Evolutionary conservation across 2,797 vertebrate genomes (phyloP).

Genomic region (Choloepus didactylus): DNA sequence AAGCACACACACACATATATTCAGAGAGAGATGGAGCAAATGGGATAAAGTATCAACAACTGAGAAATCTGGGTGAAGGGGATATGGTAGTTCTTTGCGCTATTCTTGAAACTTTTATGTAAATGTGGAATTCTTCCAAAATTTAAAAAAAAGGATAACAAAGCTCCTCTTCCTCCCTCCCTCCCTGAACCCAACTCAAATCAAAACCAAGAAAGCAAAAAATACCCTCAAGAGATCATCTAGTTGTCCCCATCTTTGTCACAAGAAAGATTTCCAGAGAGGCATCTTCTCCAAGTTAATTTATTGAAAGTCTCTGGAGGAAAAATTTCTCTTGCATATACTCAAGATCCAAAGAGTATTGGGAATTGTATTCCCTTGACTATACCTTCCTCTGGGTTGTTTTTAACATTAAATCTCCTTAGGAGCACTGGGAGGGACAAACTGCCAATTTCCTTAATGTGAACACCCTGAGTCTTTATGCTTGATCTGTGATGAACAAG

Average conservation of each 20-base stretch:
- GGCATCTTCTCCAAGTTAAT: background rate
- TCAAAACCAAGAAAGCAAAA: constrained; percentile 20
- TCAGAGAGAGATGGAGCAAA: background rate
- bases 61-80: background rate
- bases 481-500: background rate
- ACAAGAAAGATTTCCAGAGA: background rate
- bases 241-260: background rate
- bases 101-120: background rate
- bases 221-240: background rate
- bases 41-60: background rate
- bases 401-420: background rate
- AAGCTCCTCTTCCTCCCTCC: background rate
- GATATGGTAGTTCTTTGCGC: background rate
- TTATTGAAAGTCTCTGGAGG: background rate
- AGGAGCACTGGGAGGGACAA: background rate
- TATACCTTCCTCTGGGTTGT: background rate
- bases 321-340: background rate
- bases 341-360: background rate
- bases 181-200: background rate
- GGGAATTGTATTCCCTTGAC: constrained; percentile 9
- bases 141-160: background rate
- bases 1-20: background rate
- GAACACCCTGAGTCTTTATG: background rate
- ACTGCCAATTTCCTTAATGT: background rate
- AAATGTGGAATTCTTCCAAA: background rate